These are phyloP conservation scores for Aphelinus atriplicis DNA, from an alignment of 1,140 invertebrate species.

Conservation along the genomic window DNA sequence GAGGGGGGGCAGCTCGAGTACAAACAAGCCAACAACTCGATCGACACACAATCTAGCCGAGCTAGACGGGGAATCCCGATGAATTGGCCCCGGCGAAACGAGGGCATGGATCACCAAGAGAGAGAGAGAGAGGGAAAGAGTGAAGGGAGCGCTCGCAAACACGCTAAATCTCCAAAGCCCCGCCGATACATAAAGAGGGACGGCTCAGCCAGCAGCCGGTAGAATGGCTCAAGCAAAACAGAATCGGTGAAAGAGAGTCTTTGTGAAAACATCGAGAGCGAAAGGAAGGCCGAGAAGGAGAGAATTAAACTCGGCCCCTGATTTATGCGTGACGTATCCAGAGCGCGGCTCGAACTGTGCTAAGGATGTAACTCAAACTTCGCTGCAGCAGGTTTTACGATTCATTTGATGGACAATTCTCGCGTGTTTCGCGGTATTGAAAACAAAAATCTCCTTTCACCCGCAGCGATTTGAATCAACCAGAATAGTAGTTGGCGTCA, in stretches of 20 bases:
- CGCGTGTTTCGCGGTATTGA: no score
- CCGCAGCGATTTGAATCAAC: no score
- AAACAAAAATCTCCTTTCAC: no score
- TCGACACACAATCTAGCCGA: neutral
- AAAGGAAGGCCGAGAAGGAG: neutral
- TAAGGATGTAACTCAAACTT: no score
- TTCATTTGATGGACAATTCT: no score
- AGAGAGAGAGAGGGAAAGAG: neutral
- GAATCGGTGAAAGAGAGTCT: neutral
- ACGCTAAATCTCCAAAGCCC: conserved; percentile 19
- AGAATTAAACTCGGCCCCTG: conserved; percentile 4
- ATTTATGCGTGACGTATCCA: neutral
- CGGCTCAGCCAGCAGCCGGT: neutral
- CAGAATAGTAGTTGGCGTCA: no score
- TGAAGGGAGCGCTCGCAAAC: conserved; percentile 5
- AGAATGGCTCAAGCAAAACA: conserved; percentile 1
- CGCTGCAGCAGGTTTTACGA: no score
- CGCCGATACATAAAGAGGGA: neutral
- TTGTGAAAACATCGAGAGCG: neutral
- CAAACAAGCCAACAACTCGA: conserved; percentile 10
- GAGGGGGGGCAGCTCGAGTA: neutral
- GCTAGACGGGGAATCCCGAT: neutral
- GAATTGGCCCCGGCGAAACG: neutral
- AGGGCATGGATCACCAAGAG: neutral
- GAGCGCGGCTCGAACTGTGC: neutral